A percentile compares a stretch with the other conserved stretches of the same genome.
These are phyloP conservation scores for Babylonia areolata DNA, from an alignment of 1,140 invertebrate species.

Conservation along the genomic window DNA sequence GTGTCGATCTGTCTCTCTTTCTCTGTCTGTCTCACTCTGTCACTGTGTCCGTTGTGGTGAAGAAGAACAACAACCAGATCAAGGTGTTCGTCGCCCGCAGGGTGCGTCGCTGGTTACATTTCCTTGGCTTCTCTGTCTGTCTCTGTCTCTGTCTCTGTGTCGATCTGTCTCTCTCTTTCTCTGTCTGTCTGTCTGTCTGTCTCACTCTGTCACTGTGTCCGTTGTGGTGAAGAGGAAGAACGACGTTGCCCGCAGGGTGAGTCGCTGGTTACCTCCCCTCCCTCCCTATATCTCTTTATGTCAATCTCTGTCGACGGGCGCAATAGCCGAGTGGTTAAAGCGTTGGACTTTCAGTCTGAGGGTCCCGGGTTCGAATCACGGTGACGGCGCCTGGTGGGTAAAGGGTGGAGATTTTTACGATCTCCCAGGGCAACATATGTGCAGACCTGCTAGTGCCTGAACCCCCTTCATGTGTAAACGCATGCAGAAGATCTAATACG, in stretches of 20 bases:
- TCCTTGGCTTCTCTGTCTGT: neutral
- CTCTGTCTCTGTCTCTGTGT: neutral
- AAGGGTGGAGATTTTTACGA: no score
- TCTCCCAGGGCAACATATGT: no score
- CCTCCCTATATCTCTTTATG: neutral
- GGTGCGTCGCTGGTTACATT: no score
- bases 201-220: no score
- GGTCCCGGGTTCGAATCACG: no score
- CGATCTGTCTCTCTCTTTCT: neutral
- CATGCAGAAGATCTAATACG: no score
- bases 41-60: constrained; percentile 64
- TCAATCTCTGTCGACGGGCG: neutral
- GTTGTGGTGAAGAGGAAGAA: constrained; percentile 73
- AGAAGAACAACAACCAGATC: constrained; percentile 75
- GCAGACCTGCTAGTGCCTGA: no score
- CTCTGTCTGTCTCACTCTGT: neutral
- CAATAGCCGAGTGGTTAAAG: no score
- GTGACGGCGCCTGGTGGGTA: no score
- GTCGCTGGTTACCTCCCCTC: neutral
- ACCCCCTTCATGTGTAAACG: no score
- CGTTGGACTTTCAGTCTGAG: no score
- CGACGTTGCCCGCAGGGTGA: constrained; percentile 71
- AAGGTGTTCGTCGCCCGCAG: constrained; percentile 73
- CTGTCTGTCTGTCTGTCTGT: no score
- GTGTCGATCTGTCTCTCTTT: neutral